phyloP scores from a whole-genome alignment of 2,888 invertebrate species.

The Lumbricus terrestris region DNA sequence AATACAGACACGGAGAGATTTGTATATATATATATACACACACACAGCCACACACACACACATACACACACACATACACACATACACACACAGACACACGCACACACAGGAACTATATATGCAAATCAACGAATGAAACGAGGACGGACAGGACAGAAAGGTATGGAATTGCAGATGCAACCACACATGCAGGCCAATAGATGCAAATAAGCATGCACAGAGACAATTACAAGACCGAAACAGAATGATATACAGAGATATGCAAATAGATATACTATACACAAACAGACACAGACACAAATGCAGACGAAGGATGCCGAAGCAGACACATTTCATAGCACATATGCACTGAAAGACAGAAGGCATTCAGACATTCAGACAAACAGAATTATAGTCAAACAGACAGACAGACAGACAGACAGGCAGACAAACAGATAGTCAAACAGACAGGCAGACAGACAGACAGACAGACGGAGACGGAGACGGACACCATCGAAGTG shows the following conservation, averaged over 20 bases:
- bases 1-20: neutral
- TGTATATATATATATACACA: too few species aligned
- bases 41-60: too few species aligned
- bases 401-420: slow-evolving; percentile 5
- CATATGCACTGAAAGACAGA: neutral
- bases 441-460: neutral
- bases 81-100: too few species aligned
- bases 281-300: neutral
- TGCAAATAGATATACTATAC: neutral
- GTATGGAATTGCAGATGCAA: neutral
- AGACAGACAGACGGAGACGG: neutral
- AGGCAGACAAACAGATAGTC: neutral
- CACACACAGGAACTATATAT: neutral
- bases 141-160: neutral
- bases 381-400: neutral
- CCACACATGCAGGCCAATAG: neutral
- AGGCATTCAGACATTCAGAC: too few species aligned
- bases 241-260: neutral
- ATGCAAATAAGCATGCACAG: neutral
- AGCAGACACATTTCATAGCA: neutral
- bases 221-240: neutral
- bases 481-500: neutral
- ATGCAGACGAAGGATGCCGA: neutral
- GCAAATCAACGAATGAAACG: neutral
- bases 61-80: too few species aligned